phyloP scores from a whole-genome alignment of 2,888 invertebrate species.

The Entomobrya multifasciata region DNA sequence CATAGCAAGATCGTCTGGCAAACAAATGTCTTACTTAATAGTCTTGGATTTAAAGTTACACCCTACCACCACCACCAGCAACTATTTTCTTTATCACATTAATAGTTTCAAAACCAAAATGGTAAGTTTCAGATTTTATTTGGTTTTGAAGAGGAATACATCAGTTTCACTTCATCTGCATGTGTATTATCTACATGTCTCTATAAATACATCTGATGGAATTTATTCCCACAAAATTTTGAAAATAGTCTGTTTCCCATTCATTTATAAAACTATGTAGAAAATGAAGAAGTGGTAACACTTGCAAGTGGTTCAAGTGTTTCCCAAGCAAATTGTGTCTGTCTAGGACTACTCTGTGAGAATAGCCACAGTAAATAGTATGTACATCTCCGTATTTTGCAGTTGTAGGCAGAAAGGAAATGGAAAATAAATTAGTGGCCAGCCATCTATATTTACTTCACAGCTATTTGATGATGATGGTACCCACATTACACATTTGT shows the following conservation, averaged over 20 bases:
- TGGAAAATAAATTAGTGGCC: constrained; percentile 46
- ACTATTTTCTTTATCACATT: not conserved
- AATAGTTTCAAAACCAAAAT: not conserved
- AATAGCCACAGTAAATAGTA: too few relatives aligned
- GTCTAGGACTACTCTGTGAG: too few relatives aligned
- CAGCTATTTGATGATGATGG: too few relatives aligned
- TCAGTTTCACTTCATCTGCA: too few relatives aligned
- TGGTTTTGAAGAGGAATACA: not conserved
- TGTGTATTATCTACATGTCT: too few relatives aligned
- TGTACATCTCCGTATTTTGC: too few relatives aligned
- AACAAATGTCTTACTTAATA: constrained; percentile 9
- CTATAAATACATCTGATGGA: too few relatives aligned
- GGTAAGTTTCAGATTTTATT: not conserved
- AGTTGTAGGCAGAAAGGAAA: constrained; percentile 31
- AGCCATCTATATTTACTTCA: not conserved
- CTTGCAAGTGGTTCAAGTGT: too few relatives aligned
- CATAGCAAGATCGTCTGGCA: constrained; percentile 18
- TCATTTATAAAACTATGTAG: not conserved
- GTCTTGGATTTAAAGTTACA: constrained; percentile 22
- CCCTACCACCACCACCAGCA: too few relatives aligned
- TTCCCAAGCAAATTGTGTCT: too few relatives aligned
- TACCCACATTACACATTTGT: too few relatives aligned
- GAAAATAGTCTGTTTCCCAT: not conserved
- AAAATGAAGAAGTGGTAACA: constrained; percentile 9
- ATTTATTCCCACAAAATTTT: not conserved